Conservation (phyloP, 2,797 vertebrate species). For the Enteromius anoplus region DNA sequence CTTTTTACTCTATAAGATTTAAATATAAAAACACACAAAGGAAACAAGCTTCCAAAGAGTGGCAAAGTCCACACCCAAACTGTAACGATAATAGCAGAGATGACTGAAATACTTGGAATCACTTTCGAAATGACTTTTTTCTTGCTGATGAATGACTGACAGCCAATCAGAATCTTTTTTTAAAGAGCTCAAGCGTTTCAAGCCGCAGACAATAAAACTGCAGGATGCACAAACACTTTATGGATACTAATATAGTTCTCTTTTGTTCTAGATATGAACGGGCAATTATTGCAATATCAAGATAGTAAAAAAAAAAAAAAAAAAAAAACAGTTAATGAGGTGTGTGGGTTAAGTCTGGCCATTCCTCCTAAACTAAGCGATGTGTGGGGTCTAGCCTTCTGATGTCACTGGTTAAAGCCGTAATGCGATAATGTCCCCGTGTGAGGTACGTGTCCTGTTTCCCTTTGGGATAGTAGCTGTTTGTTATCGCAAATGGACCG, state of each 20-base stretch:
- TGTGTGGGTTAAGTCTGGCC: conserved; percentile 44
- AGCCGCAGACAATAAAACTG: not conserved
- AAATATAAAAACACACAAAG: no score
- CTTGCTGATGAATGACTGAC: not conserved
- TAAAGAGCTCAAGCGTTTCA: not conserved
- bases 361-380: conserved; percentile 24
- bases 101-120: not conserved
- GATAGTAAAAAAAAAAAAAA: not conserved
- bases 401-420: conserved; percentile 63
- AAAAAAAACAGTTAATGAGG: conserved; percentile 7
- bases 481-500: conserved; percentile 71
- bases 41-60: not conserved
- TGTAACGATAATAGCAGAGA: not conserved
- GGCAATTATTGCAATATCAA: not conserved
- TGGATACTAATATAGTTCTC: not conserved
- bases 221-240: not conserved
- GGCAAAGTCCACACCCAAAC: not conserved
- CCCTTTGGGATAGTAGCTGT: conserved; percentile 65
- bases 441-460: conserved; percentile 67
- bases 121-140: not conserved
- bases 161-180: not conserved
- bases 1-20: no score
- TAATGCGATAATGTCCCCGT: conserved; percentile 66
- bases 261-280: not conserved
- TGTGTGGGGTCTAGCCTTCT: conserved; percentile 64